These are phyloP conservation scores for Microtus pennsylvanicus DNA, from an alignment of 2,113 vertebrate genomes.

Conservation along the genomic window DNA sequence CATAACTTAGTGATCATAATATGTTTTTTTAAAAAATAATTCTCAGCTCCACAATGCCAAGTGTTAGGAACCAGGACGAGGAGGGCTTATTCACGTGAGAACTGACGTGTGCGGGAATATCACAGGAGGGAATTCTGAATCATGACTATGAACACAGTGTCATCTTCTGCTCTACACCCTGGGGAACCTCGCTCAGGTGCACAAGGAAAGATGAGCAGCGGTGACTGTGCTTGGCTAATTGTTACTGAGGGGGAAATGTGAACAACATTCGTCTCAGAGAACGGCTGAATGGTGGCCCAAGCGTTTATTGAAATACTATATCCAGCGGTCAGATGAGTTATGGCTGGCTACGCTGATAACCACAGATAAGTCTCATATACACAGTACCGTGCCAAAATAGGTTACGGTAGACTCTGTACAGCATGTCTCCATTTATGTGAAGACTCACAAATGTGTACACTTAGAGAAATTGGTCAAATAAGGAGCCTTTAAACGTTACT, in stretches of 20 bases:
- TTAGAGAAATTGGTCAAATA: constrained; percentile 68
- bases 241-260: not conserved
- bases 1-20: not conserved
- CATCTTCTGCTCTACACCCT: not conserved
- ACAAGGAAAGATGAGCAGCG: not conserved
- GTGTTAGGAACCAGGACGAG: not conserved
- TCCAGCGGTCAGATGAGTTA: not conserved
- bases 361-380: not conserved
- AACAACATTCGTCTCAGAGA: not conserved
- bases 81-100: not conserved
- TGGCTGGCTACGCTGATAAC: not conserved
- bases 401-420: not conserved
- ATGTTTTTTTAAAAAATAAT: not conserved
- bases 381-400: no score
- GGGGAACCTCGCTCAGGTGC: not conserved
- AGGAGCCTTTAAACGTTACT: constrained; percentile 72
- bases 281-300: not conserved
- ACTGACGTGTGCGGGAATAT: no score
- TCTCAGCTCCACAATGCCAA: not conserved
- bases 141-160: not conserved
- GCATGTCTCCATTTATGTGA: not conserved
- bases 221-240: not conserved
- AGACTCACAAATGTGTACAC: not conserved
- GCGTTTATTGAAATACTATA: not conserved
- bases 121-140: not conserved